phyloP scores from a whole-genome alignment of 2,113 vertebrate genomes.

The Rousettus leschenaultii region DNA sequence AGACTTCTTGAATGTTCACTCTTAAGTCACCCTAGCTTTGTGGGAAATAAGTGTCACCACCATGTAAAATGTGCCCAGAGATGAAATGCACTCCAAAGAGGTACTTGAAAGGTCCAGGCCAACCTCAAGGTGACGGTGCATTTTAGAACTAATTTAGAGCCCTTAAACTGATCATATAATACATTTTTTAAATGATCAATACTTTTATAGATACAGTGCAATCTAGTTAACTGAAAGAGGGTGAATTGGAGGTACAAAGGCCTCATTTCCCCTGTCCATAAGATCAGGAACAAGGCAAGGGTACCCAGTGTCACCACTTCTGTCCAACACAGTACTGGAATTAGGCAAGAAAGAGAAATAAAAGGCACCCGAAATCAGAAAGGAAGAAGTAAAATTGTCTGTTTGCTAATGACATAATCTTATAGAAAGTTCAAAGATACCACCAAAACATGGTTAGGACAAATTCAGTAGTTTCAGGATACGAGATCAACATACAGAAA shows the following conservation, averaged over 20 bases:
- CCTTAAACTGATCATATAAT: neutral
- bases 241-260: neutral
- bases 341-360: neutral
- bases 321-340: too few species aligned
- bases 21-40: neutral
- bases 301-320: too few species aligned
- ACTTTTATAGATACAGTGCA: neutral
- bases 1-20: neutral
- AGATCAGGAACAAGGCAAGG: neutral
- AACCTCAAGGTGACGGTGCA: neutral
- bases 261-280: neutral
- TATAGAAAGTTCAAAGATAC: neutral
- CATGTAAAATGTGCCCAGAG: neutral
- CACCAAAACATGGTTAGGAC: neutral
- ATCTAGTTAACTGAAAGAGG: neutral
- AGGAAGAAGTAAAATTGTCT: neutral
- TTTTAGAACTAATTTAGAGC: neutral
- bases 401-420: neutral
- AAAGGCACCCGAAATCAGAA: neutral
- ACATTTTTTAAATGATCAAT: neutral
- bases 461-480: neutral
- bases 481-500: neutral
- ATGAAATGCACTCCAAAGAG: neutral
- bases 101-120: neutral
- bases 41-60: neutral